Conservation (phyloP, 2,113 vertebrate species). For the Gracilinanus agilis region DNA sequence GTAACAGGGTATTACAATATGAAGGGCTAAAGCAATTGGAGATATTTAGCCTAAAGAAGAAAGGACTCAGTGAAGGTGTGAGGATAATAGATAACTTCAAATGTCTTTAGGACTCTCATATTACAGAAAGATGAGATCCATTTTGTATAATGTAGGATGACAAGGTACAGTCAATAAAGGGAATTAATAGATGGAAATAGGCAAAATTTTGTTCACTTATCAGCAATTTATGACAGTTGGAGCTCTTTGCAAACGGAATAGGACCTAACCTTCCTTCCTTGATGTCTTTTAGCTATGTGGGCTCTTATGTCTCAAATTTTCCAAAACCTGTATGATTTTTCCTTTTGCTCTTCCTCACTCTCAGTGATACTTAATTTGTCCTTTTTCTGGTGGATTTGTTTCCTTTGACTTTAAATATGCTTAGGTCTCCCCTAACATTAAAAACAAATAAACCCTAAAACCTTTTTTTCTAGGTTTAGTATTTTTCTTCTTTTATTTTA, state of each 20-base stretch:
- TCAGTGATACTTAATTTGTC: neutral
- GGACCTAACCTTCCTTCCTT: neutral
- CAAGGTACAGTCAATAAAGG: neutral
- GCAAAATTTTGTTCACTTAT: neutral
- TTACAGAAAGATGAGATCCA: neutral
- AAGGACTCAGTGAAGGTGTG: neutral
- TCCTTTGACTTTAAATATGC: neutral
- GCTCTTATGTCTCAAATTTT: neutral
- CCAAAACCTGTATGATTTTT: neutral
- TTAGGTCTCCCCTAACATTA: neutral
- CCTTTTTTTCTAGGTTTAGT: neutral
- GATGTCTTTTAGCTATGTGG: neutral
- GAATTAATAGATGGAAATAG: neutral
- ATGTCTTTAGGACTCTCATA: neutral
- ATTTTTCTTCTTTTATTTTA: neutral
- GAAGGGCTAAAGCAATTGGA: neutral
- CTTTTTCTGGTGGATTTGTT: neutral
- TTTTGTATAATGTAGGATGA: neutral
- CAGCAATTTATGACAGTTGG: neutral
- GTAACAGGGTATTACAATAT: neutral
- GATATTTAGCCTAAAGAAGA: neutral
- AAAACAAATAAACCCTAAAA: neutral
- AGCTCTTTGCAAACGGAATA: neutral
- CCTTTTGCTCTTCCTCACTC: neutral
- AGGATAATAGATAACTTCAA: neutral